Base-by-base conservation (phyloP, 2,797 vertebrate species). In the Mormyrus hasselquistii region DNA sequence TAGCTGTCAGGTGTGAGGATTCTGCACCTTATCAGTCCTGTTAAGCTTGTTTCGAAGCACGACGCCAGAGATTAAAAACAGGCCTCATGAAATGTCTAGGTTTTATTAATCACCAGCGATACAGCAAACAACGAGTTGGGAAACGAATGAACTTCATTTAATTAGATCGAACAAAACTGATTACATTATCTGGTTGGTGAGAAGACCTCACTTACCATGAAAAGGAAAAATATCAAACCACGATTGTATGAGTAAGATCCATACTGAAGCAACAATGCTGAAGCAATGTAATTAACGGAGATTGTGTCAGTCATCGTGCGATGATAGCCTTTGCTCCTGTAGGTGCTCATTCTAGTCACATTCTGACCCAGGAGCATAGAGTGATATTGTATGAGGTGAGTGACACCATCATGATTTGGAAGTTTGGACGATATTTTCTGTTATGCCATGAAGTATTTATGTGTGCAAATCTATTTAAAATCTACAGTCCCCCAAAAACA, bases 121-220 rank as follows among this genome's bases (percentile, higher is more conserved):
- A 86, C 38, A 38, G 38, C 57, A 86, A 85, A 29, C 3, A 12
- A 25, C 47, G 4, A 47, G 9, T 12, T 41, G 41, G 55, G 38
- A 65, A 90, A 59, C 9, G 79, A 83, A 88, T 90, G 79, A 62
- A 88, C 84, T 84, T 53, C 2, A 65, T 87, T 84, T 79, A 89
- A 90, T 90, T 55, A 84, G 55, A 88, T 88, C 22, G 14, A 83
- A 88, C 76, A 16, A 88, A 88, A 52, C 6, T 62, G 73, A 88
- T 88, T 44, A 44, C 73, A 50, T 84, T 83, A 85, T 87, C 85
- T 44, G 57, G 34, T 55, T 9, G 29, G 69, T 2, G 34, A 62
- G 69, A 44, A 86, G 79, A 87, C 89, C 57, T 41, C 76, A 87
- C 52, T 79, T 82, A 41, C 59, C 5, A 12, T 2, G 34, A 22